These are phyloP conservation scores for Macquaria australasica DNA, from an alignment of 2,113 vertebrate species.

Conservation along the genomic window DNA sequence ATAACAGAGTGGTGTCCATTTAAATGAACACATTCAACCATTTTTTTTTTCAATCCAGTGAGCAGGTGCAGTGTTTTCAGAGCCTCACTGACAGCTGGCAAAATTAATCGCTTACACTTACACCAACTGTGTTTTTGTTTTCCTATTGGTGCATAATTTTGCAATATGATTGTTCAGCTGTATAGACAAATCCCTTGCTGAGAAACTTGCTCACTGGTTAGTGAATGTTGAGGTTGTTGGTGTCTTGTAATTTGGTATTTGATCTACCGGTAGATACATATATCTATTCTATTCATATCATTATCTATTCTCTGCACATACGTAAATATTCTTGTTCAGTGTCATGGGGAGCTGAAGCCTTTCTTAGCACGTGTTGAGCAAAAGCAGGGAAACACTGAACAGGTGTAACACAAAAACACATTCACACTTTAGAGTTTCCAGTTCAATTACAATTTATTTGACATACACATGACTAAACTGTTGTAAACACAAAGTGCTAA, in stretches of 20 bases:
- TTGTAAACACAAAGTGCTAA: neutral
- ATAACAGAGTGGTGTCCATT: conserved; percentile 36
- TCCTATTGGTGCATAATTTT: conserved; percentile 9
- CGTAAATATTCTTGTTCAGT: neutral
- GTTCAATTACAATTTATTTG: conserved; percentile 4
- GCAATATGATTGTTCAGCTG: conserved; percentile 15
- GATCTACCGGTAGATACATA: neutral
- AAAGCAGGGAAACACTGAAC: neutral
- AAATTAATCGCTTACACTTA: conserved; percentile 23
- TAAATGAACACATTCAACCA: conserved; percentile 25
- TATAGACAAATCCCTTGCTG: conserved; percentile 3
- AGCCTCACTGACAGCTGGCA: conserved; percentile 32
- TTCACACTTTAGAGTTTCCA: neutral
- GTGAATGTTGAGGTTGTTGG: neutral
- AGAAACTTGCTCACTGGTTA: neutral
- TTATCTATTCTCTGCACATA: neutral
- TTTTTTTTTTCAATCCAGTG: conserved; percentile 26
- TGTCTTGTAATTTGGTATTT: neutral
- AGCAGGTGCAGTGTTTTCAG: conserved; percentile 20
- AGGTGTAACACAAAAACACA: neutral
- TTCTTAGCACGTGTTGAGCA: neutral
- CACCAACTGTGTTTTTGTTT: conserved; percentile 18
- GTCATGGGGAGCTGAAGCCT: neutral
- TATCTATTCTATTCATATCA: neutral
- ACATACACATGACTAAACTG: neutral